A percentile compares a stretch with the other conserved stretches of the same genome.
phyloP scores from a whole-genome alignment of 1,140 invertebrate species.

The Brachionus angularis region DNA sequence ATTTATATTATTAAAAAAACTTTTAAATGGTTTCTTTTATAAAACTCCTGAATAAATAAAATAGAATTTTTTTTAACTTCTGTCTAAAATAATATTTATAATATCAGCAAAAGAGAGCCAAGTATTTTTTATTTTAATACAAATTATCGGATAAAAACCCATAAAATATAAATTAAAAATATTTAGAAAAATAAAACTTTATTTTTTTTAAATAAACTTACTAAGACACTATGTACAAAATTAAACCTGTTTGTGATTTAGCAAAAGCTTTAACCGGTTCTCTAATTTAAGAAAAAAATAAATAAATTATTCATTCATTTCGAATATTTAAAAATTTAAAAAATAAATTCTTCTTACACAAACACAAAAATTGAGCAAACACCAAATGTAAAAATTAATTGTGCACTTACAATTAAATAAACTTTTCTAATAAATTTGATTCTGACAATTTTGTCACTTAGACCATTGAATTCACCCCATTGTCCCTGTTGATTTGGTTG shows the following conservation, averaged over 20 bases:
- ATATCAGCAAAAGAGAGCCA: too few relatives aligned
- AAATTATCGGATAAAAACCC: neutral
- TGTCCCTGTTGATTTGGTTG: constrained; percentile 9
- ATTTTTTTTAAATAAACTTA: neutral
- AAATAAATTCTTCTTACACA: constrained; percentile 44
- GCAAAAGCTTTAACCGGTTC: constrained; percentile 12
- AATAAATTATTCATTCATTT: neutral
- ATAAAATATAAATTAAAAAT: neutral
- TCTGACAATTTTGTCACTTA: constrained; percentile 49
- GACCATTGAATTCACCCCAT: constrained; percentile 27
- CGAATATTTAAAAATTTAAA: neutral
- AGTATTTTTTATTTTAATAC: too few relatives aligned
- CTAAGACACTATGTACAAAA: constrained; percentile 14
- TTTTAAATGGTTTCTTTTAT: too few relatives aligned
- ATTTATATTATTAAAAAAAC: too few relatives aligned
- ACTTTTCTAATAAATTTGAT: constrained; percentile 51
- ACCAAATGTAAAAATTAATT: constrained; percentile 46
- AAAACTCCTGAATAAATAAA: too few relatives aligned
- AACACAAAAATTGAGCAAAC: constrained; percentile 46
- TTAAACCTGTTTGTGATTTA: neutral
- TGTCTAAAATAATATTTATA: too few relatives aligned
- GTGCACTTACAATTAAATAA: constrained; percentile 41
- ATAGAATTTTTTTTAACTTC: too few relatives aligned
- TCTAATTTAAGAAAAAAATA: neutral
- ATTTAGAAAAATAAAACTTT: neutral